phyloP scores from a whole-genome alignment of 2,113 vertebrate genomes.

The Ivindomyrus marchei region DNA sequence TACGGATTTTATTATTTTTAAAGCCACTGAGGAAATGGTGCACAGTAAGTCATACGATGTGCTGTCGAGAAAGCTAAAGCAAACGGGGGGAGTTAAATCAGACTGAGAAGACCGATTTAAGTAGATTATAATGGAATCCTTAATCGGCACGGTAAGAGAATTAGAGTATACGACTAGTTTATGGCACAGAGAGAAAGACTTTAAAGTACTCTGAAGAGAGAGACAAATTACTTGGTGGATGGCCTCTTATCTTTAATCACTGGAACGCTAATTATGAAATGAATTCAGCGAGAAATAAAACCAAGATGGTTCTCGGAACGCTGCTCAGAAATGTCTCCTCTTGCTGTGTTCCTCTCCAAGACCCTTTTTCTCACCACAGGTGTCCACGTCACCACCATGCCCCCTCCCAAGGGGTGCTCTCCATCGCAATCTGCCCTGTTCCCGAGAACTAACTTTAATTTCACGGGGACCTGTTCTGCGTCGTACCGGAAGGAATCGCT shows the following conservation, averaged over 20 bases:
- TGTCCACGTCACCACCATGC: conserved; percentile 32
- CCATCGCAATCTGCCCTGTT: conserved; percentile 11
- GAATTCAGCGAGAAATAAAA: neutral
- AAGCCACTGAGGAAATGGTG: conserved; percentile 27
- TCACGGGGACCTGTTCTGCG: conserved; percentile 54
- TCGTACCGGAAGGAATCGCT: conserved; percentile 41
- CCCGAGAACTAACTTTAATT: conserved; percentile 53
- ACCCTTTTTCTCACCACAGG: neutral
- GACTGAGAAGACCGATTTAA: conserved; percentile 65
- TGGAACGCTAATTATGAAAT: conserved; percentile 11
- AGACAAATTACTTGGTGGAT: conserved; percentile 43
- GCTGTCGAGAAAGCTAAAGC: conserved; percentile 58
- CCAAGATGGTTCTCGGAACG: conserved; percentile 32
- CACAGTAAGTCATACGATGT: conserved; percentile 34
- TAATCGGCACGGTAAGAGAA: conserved; percentile 60
- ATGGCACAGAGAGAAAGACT: conserved; percentile 42
- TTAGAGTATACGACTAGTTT: conserved; percentile 55
- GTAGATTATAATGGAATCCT: conserved; percentile 72
- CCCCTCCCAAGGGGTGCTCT: conserved; percentile 8
- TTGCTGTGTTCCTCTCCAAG: conserved; percentile 22
- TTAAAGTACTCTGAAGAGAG: conserved; percentile 48
- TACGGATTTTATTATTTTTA: neutral
- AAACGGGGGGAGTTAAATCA: conserved; percentile 58
- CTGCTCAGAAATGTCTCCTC: conserved; percentile 29
- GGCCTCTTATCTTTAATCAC: conserved; percentile 31